Evolutionary conservation across 2,797 vertebrate genomes (phyloP), one percentile per base, ranked within the genome.

Genomic region (Etheostoma nigrum): DNA sequence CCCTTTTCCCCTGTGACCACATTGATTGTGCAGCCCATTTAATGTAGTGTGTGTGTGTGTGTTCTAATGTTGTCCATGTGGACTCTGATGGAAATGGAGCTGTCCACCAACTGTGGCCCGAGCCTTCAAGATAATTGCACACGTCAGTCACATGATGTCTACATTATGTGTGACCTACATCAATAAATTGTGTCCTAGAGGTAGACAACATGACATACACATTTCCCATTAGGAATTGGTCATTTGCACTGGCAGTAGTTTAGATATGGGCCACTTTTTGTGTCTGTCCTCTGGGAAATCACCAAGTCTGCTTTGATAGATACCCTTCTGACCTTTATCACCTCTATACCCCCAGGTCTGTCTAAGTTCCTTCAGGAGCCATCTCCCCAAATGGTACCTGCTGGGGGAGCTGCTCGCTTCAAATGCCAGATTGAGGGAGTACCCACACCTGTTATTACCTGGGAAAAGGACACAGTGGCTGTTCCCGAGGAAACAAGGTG

Each of bases 391-490:
- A 92, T 78, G 0, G 97, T 97, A 84, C 91, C 94, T 3, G 83
- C 90, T 61, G 97, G 97, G 19, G 95, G 94, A 80, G 94, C 95
- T 16, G 98, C 96, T 44, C 95, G 97, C 42, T 98, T 99, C 49
- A 93, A 97, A 88, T 99, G 98, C 90, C 94, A 94, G 51, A 95
- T 96, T 0, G 94, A 97, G 67, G 97, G 98, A 18, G 92, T 96
- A 42, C 98, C 98, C 7, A 84, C 95, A 8, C 98, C 98, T 0
- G 69, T 91, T 79, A 96, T 98, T 85, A 96, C 95, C 3, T 99
- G 98, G 98, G 96, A 99, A 91, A 99, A 96, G 90, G 94, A 99
- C 91, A 90, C 93, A 30, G 81, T 76, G 72, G 75, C 93, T 1
- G 67, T 99, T 69, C 93, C 96, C 6, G 78, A 91, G 47, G 92